Percentiles rank a stretch among this genome's conserved stretches.
Evolutionary conservation across 2,113 vertebrate species (phyloP).

Genomic region (Neogobius melanostomus): DNA sequence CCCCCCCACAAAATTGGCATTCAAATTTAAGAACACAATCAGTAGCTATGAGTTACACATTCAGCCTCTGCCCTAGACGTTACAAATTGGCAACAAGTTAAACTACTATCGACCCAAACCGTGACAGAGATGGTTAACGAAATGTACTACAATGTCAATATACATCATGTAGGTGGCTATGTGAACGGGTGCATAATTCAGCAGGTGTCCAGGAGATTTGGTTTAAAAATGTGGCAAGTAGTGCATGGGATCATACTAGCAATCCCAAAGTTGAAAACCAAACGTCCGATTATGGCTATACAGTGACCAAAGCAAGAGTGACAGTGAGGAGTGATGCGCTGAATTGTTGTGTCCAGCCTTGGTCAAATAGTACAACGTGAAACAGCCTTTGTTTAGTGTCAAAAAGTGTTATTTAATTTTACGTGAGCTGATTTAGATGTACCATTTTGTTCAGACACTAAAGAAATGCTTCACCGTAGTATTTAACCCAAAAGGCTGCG

Average conservation of each 20-base stretch:
- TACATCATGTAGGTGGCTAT: constrained; percentile 61
- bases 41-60: constrained; percentile 54
- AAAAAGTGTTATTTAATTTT: constrained; percentile 29
- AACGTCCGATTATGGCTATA: constrained; percentile 32
- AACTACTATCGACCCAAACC: constrained; percentile 54
- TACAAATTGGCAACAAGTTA: constrained; percentile 52
- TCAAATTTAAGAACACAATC: constrained; percentile 53
- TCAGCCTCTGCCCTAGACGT: constrained; percentile 56
- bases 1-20: constrained; percentile 46
- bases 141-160: constrained; percentile 61
- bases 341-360: constrained; percentile 30
- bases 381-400: constrained; percentile 38
- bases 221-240: constrained; percentile 10
- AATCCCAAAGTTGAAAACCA: constrained; percentile 30
- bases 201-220: constrained; percentile 23
- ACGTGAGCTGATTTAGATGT: constrained; percentile 12
- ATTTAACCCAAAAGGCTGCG: constrained; percentile 50
- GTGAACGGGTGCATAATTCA: constrained; percentile 42
- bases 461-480: constrained; percentile 50
- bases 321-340: constrained; percentile 21
- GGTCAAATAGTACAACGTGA: constrained; percentile 58
- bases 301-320: constrained; percentile 44
- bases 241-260: constrained; percentile 22
- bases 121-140: constrained; percentile 50
- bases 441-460: constrained; percentile 38